Conservation (phyloP, 2,113 vertebrate genomes). For the Chaetodon auriga region DNA sequence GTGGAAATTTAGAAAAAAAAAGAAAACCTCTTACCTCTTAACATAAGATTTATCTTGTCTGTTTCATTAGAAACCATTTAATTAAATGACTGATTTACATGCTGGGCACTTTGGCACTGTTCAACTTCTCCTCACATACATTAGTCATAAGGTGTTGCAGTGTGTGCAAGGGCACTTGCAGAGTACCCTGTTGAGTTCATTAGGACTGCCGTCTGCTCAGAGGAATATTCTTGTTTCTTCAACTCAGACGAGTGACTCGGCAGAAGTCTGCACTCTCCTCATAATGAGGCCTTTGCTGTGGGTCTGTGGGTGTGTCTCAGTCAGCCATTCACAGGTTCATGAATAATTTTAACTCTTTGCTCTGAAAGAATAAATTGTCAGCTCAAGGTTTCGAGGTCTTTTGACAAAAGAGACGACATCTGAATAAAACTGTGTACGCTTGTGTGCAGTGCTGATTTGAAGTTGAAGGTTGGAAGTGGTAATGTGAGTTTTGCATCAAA, state of each 20-base stretch:
- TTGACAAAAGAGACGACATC: slow-evolving; percentile 10
- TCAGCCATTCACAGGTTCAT: slow-evolving; percentile 38
- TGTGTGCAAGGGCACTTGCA: slow-evolving; percentile 52
- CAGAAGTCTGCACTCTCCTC: slow-evolving; percentile 37
- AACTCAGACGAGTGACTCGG: slow-evolving; percentile 47
- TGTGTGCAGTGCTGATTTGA: neutral
- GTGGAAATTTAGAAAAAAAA: neutral
- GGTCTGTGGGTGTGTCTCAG: slow-evolving; percentile 39
- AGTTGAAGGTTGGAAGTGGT: neutral
- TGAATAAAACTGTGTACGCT: neutral
- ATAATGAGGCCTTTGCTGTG: slow-evolving; percentile 62
- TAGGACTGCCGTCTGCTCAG: slow-evolving; percentile 64
- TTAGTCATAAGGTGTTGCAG: slow-evolving; percentile 70
- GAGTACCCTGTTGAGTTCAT: slow-evolving; percentile 71
- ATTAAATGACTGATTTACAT: slow-evolving; percentile 67
- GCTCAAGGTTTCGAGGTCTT: slow-evolving; percentile 6
- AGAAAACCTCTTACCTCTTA: slow-evolving; percentile 15
- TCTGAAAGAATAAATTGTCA: slow-evolving; percentile 12
- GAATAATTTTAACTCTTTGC: slow-evolving; percentile 42
- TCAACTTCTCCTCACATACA: slow-evolving; percentile 62
- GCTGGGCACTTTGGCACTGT: slow-evolving; percentile 51
- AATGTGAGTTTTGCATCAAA: neutral
- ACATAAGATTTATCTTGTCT: slow-evolving; percentile 55
- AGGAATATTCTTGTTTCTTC: slow-evolving; percentile 59
- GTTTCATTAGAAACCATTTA: slow-evolving; percentile 64